Base-by-base conservation (phyloP, 2,888 invertebrate genomes). In the Stramonita haemastoma region DNA sequence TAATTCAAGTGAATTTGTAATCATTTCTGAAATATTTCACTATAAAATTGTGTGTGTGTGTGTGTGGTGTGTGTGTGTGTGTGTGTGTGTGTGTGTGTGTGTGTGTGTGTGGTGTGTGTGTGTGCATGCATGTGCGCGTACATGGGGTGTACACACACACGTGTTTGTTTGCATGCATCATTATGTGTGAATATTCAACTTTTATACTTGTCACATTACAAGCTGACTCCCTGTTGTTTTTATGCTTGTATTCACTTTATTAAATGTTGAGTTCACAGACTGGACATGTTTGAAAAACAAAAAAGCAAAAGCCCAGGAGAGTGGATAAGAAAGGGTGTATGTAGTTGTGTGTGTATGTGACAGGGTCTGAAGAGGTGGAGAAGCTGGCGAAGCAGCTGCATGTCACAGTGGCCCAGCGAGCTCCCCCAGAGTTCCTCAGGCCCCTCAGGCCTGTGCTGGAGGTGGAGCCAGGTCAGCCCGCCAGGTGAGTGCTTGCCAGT, bases 381-480 rank as follows among this genome's bases (percentile, higher is more conserved):
- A 91, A 93, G 22, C 91, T 93, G 85, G 94, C 93, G 34, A 92
- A 94, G 90, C 91, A 93, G 92, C 73, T 95, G 91, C 92, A 94
- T 92, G 91, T 94, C 91, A 83, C 94, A 91, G 90, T 92, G 17
- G 93, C 93, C 73, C 93, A 93, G 91, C 93, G 92, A 81, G 96
- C 97, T 92, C 97, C 98, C 87, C 99, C 99, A 66, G 97, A 97
- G 93, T 98, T 99, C 95, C 96, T 97, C 36, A 97, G 97, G 94
- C 97, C 97, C 91, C 96, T 99, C 91, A 96, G 97, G 89, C 97
- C 98, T 6, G 96, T 97, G 56, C 90, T 93, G 17, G 97, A 97
- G 90, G 97, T 98, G 11, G 98, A 98, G 98, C 98, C 98, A 95
- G 99, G 99, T 88, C 98, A 99, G 94, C 97, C 97, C 92, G 98